These are phyloP conservation scores for Ailurus styani DNA, from an alignment of 2,113 vertebrate genomes.

Conservation along the genomic window DNA sequence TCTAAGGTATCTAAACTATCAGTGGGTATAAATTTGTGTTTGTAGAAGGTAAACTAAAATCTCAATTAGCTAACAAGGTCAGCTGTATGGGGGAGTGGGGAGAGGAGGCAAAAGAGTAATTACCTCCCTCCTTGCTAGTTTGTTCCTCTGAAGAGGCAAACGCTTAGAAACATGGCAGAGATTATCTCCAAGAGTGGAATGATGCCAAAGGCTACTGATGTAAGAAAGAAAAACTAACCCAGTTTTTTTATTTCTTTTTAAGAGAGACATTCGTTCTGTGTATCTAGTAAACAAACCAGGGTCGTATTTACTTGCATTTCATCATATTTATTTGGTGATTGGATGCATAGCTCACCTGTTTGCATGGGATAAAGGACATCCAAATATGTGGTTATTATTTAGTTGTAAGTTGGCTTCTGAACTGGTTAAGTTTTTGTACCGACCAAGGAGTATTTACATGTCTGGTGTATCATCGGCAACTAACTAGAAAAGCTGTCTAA, in stretches of 20 bases:
- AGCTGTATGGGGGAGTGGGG: neutral
- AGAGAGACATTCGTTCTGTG: neutral
- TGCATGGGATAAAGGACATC: neutral
- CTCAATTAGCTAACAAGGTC: neutral
- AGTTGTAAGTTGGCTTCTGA: neutral
- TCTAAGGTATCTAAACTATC: conserved; percentile 41
- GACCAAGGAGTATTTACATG: conserved; percentile 6
- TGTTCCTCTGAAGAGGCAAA: neutral
- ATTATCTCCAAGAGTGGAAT: neutral
- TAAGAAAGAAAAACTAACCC: neutral
- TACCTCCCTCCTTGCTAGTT: neutral
- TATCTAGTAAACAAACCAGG: conserved; percentile 21
- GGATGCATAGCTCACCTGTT: neutral
- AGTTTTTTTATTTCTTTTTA: conserved; percentile 29
- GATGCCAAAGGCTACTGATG: neutral
- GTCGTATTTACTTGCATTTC: conserved; percentile 37
- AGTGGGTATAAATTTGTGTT: neutral
- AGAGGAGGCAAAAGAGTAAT: neutral
- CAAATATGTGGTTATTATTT: neutral
- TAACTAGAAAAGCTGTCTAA: conserved; percentile 52
- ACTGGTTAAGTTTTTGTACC: conserved; percentile 11
- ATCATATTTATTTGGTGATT: conserved; percentile 44
- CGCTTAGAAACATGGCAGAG: neutral
- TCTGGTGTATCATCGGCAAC: neutral
- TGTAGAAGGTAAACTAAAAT: conserved; percentile 37